Base-by-base conservation (phyloP, 2,797 vertebrate genomes). In the Gymnoscopelus braueri region DNA sequence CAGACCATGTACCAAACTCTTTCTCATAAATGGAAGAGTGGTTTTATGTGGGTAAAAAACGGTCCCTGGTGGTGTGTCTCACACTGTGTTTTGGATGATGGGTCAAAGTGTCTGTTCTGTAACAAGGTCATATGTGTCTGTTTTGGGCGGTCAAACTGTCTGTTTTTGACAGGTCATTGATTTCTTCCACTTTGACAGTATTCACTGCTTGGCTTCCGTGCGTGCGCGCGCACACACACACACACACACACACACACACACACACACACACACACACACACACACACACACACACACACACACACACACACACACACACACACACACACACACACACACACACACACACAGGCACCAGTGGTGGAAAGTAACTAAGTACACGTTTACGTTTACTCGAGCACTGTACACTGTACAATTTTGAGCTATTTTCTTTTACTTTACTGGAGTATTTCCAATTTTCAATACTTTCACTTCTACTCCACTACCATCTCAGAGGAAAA, bases 91-190 rank as follows among this genome's bases (percentile, higher is more conserved):
- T 50, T 48, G 63, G 48, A 32, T 12, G 59, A 52, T 71, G 70
- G 47, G 62, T 75, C 39, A 8, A 44, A 39, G 5, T 8, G 39
- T 44, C 9, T 44, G 39, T 44, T 35, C 9, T 44, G 39, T 8
- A 39, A 39, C 35, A 32, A 5, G 29, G 29, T 75, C 70, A 72
- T n/a, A 67, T 77, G 82, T 78, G 82, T 84, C 80, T 83, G 74
- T 80, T 78, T 67, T 39, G 39, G 39, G 2, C 39, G 39, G 39
- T 44, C 39, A 44, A 10, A 44, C 39, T 44, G 9, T 44, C 39
- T 2, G 5, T 10, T 76, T 63, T 70, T 65, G 54, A 44, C 70
- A 1, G 58, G 57, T 3, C 67, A 83, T 82, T 32, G 77, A 87
- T 83, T 85, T 69, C 67, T 54, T 76, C 7, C 39, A 44, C 56